These are phyloP conservation scores for Tenthredo scrophulariae DNA, from an alignment of 2,888 invertebrate species.

Conservation along the genomic window DNA sequence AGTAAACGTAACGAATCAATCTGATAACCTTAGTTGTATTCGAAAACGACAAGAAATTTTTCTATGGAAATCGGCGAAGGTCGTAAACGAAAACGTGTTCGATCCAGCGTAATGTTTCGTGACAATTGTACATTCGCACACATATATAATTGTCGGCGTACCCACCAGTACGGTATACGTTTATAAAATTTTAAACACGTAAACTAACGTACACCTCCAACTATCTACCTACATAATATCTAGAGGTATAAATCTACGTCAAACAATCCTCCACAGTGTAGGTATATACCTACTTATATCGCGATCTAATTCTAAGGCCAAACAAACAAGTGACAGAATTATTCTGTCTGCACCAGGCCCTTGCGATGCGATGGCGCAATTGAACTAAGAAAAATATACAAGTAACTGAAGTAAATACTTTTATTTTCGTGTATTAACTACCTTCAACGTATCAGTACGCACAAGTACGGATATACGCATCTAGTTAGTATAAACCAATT, in stretches of 20 bases:
- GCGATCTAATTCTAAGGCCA: slow-evolving; percentile 43
- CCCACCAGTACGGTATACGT: not conserved
- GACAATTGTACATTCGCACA: slow-evolving; percentile 21
- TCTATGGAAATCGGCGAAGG: slow-evolving; percentile 63
- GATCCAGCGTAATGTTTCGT: slow-evolving; percentile 32
- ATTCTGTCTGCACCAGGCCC: slow-evolving; percentile 1
- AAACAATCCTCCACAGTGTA: slow-evolving; percentile 33
- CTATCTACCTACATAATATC: slow-evolving; percentile 8
- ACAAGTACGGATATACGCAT: not conserved
- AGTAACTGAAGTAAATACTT: not conserved
- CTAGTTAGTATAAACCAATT: not conserved
- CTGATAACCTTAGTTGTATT: slow-evolving; percentile 38
- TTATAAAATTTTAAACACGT: slow-evolving; percentile 24
- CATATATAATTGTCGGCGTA: not conserved
- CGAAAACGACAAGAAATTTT: slow-evolving; percentile 60
- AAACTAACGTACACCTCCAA: not conserved
- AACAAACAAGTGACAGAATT: slow-evolving; percentile 39
- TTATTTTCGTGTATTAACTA: not conserved
- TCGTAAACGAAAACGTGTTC: slow-evolving; percentile 62
- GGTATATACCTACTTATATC: not conserved
- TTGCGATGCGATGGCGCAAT: slow-evolving; percentile 2
- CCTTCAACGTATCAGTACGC: not conserved
- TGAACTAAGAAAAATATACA: slow-evolving; percentile 21
- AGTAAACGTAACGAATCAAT: slow-evolving; percentile 31
- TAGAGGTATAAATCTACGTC: slow-evolving; percentile 20